A percentile compares a stretch with the other conserved stretches of the same genome.
Evolutionary conservation across 2,797 vertebrate genomes (phyloP).

Genomic region (Leptodactylus fallax): DNA sequence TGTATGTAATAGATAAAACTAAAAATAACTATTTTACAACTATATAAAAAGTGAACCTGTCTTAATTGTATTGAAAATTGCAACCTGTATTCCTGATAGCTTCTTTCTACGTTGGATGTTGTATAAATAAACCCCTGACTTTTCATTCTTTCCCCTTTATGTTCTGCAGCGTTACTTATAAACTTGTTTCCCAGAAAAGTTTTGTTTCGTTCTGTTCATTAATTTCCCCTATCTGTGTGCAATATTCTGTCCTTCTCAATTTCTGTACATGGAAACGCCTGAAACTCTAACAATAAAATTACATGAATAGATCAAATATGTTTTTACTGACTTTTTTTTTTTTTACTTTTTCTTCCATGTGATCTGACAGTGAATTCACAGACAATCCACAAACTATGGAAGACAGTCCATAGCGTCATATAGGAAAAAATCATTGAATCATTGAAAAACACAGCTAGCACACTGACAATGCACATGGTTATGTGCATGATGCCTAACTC

Average conservation of each 20-base stretch:
- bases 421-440: too few relatives aligned
- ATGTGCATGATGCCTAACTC: too few relatives aligned
- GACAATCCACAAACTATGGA: too few relatives aligned
- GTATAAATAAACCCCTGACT: conserved; percentile 75
- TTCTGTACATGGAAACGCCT: conserved; percentile 76
- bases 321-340: neutral
- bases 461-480: too few relatives aligned
- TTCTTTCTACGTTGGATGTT: conserved; percentile 76
- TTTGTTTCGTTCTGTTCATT: conserved; percentile 46
- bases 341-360: neutral
- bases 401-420: too few relatives aligned
- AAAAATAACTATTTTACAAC: conserved; percentile 71
- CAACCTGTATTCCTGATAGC: conserved; percentile 75
- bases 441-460: too few relatives aligned
- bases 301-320: conserved; percentile 70
- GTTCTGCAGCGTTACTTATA: conserved; percentile 66
- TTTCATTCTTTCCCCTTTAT: conserved; percentile 60
- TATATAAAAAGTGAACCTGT: conserved; percentile 79
- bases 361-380: neutral
- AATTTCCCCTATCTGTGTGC: conserved; percentile 66
- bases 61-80: conserved; percentile 79
- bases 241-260: conserved; percentile 73
- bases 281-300: conserved; percentile 79
- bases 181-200: conserved; percentile 62
- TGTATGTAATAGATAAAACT: conserved; percentile 83